These are phyloP conservation scores for Pseudois nayaur DNA, from an alignment of 2,113 vertebrate genomes.

Conservation along the genomic window DNA sequence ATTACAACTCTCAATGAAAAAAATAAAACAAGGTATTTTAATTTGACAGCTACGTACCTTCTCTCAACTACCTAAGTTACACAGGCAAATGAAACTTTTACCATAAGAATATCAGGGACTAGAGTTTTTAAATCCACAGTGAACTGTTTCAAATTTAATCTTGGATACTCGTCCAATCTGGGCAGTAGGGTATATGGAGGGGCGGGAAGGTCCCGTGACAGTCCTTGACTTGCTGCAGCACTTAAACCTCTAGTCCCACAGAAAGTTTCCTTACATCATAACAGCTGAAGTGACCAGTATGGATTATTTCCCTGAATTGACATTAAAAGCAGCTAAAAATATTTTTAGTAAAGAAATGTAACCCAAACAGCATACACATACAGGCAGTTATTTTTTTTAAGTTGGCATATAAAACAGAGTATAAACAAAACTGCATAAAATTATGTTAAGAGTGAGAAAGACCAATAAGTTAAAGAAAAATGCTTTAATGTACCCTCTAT, in stretches of 20 bases:
- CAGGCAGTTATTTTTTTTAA: not conserved
- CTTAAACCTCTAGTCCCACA: not conserved
- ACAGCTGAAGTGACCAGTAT: not conserved
- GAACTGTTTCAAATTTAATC: not conserved
- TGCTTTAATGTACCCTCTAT: conserved; percentile 61
- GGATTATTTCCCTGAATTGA: not conserved
- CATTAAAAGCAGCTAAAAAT: not conserved
- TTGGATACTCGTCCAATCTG: not conserved
- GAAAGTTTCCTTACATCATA: not conserved
- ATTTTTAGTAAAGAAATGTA: not conserved
- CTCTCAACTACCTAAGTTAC: not conserved
- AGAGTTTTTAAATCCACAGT: not conserved
- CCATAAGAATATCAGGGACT: not conserved
- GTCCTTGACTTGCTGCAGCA: not conserved
- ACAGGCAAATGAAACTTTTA: not conserved
- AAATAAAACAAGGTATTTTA: not conserved
- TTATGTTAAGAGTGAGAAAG: not conserved
- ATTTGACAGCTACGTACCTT: not conserved
- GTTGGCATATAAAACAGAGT: not conserved
- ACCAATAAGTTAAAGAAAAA: not conserved
- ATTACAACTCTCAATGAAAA: not conserved
- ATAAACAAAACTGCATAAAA: not conserved
- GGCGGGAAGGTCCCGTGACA: no score
- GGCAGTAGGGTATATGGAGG: not conserved
- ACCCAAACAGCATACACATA: not conserved